These are phyloP conservation scores for Pheosia gnoma DNA, from an alignment of 2,888 invertebrate genomes.

Conservation along the genomic window DNA sequence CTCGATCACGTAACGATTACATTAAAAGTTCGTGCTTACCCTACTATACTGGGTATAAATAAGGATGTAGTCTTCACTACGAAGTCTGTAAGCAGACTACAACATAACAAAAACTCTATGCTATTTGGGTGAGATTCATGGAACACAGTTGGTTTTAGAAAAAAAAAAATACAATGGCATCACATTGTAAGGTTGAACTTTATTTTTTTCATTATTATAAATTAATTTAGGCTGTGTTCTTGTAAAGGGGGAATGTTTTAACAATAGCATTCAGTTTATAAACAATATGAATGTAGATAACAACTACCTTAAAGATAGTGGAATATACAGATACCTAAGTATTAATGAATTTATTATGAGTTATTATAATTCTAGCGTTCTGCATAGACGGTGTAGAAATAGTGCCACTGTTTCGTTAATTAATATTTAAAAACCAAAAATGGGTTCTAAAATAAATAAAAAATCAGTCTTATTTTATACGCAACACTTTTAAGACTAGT, in stretches of 20 bases:
- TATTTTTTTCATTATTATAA: no score
- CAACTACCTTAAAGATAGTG: constrained; percentile 28
- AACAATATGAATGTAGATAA: constrained; percentile 16
- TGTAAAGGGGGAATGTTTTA: neutral
- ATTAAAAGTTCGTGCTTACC: no score
- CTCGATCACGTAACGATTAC: no score
- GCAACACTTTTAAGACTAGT: constrained; percentile 18
- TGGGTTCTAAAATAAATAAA: constrained; percentile 24
- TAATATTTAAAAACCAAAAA: constrained; percentile 16
- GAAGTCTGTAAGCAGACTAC: no score
- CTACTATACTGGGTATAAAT: no score
- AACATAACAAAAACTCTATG: no score
- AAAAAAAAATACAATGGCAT: no score
- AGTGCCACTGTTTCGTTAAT: constrained; percentile 25
- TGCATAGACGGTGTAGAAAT: constrained; percentile 40
- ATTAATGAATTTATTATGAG: constrained; percentile 32
- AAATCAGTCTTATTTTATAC: constrained; percentile 31
- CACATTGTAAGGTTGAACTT: no score
- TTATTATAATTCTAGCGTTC: constrained; percentile 21
- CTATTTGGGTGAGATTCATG: no score
- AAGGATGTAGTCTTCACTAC: no score
- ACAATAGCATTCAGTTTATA: constrained; percentile 16
- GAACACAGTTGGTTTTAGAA: no score
- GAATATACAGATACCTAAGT: constrained; percentile 35
- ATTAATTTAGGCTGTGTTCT: no score